Percentiles rank a stretch among this genome's conserved stretches.
phyloP scores from a whole-genome alignment of 1,140 invertebrate species.

The Argopecten irradians region DNA sequence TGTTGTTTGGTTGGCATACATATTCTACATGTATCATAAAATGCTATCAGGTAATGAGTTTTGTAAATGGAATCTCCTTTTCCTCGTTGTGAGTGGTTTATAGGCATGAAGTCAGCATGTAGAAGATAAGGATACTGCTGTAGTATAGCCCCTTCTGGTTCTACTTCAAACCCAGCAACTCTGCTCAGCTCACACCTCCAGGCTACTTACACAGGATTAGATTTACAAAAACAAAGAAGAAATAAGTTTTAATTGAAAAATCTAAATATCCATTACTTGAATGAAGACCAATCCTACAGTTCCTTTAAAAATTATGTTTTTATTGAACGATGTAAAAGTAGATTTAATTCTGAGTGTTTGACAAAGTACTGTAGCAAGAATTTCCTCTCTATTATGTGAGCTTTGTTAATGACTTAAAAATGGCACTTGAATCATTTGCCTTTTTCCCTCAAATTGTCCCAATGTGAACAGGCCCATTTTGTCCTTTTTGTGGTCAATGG shows the following conservation, averaged over 20 bases:
- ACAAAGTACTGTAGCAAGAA: too few species aligned
- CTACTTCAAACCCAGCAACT: background rate
- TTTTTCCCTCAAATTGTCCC: background rate
- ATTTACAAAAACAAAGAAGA: too few species aligned
- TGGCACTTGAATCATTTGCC: background rate
- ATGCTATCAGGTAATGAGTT: conserved; percentile 16
- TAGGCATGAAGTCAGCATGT: background rate
- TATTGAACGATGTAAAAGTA: too few species aligned
- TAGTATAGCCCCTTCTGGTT: background rate
- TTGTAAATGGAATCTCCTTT: conserved; percentile 10
- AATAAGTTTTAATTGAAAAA: too few species aligned
- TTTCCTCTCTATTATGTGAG: too few species aligned
- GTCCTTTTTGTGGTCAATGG: background rate
- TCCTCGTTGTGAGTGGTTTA: conserved; percentile 21
- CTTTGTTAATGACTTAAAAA: conserved; percentile 8
- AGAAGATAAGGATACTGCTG: background rate
- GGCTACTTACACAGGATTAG: too few species aligned
- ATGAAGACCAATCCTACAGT: too few species aligned
- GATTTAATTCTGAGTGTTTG: too few species aligned
- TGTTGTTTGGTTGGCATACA: background rate
- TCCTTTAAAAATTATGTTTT: too few species aligned
- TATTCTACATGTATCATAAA: conserved; percentile 11
- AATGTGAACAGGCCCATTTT: background rate
- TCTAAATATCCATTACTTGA: too few species aligned
- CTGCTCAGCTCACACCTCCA: too few species aligned